Conservation (phyloP, 2,888 invertebrate genomes). For the Eupithecia tripunctaria region DNA sequence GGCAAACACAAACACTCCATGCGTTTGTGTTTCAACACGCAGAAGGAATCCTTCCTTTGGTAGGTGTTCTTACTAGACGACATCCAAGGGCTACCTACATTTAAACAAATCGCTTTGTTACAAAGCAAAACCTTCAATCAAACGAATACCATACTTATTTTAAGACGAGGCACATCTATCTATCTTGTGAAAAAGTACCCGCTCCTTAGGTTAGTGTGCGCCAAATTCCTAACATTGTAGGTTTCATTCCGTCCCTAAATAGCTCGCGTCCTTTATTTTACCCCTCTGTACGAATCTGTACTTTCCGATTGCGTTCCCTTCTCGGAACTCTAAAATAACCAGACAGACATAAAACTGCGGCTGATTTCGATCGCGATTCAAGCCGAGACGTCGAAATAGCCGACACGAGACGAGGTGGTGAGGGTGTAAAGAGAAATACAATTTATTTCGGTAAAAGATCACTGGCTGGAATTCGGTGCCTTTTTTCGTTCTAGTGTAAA, state of each 20-base stretch:
- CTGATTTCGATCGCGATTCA: constrained; percentile 37
- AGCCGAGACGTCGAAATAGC: constrained; percentile 33
- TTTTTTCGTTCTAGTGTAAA: not conserved
- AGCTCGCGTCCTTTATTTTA: constrained; percentile 11
- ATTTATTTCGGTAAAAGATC: constrained; percentile 27
- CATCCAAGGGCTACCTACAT: not conserved
- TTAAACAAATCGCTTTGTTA: not conserved
- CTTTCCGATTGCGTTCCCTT: constrained; percentile 32
- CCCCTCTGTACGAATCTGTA: constrained; percentile 3
- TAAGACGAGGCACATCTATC: not conserved
- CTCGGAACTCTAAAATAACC: constrained; percentile 36
- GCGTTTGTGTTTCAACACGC: too few species aligned
- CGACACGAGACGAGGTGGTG: constrained; percentile 7
- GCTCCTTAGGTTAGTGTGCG: not conserved
- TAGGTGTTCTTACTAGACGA: too few species aligned
- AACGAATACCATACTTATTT: not conserved
- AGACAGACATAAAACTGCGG: constrained; percentile 39
- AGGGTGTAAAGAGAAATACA: constrained; percentile 23
- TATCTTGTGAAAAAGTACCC: not conserved
- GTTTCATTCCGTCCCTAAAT: constrained; percentile 14
- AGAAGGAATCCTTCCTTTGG: not conserved
- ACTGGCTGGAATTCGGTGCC: not conserved
- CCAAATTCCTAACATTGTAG: constrained; percentile 12
- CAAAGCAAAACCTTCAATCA: not conserved
- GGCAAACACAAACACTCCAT: too few species aligned